Conservation (phyloP, 2,888 invertebrate species). For the Sphaerophoria rueppellii region DNA sequence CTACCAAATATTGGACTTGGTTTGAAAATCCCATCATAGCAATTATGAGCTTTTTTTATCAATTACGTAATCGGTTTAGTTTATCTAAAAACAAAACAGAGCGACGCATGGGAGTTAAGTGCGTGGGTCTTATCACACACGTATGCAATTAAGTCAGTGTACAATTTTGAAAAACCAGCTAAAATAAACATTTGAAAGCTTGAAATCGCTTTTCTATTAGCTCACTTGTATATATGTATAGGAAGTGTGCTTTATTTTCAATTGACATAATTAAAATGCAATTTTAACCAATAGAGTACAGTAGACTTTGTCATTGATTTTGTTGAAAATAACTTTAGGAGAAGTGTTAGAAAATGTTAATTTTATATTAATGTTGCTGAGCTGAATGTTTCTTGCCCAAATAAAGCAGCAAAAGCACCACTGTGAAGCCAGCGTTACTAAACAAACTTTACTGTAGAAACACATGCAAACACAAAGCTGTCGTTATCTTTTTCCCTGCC, state of each 20-base stretch:
- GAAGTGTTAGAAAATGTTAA: not conserved
- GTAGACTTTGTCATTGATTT: not conserved
- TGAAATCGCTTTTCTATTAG: constrained; percentile 43
- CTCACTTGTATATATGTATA: not conserved
- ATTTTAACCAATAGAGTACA: constrained; percentile 40
- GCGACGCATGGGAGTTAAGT: not conserved
- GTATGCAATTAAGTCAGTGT: not conserved
- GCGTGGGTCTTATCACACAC: constrained; percentile 33
- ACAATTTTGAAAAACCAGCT: constrained; percentile 35
- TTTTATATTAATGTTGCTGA: too few relatives aligned
- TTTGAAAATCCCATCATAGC: constrained; percentile 30
- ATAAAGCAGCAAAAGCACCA: not conserved
- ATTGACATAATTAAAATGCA: constrained; percentile 71
- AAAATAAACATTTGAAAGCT: constrained; percentile 55
- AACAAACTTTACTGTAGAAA: constrained; percentile 56
- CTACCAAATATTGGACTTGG: not conserved
- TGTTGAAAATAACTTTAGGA: not conserved
- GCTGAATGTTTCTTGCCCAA: not conserved
- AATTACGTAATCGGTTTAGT: constrained; percentile 41
- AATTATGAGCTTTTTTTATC: constrained; percentile 50
- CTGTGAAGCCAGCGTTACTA: constrained; percentile 34
- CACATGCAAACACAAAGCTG: constrained; percentile 49
- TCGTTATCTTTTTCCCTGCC: constrained; percentile 51
- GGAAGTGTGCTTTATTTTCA: constrained; percentile 62
- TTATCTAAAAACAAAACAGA: not conserved